Evolutionary conservation across 1,140 invertebrate species (phyloP).

Genomic region (Aphaenogaster ashmeadi): DNA sequence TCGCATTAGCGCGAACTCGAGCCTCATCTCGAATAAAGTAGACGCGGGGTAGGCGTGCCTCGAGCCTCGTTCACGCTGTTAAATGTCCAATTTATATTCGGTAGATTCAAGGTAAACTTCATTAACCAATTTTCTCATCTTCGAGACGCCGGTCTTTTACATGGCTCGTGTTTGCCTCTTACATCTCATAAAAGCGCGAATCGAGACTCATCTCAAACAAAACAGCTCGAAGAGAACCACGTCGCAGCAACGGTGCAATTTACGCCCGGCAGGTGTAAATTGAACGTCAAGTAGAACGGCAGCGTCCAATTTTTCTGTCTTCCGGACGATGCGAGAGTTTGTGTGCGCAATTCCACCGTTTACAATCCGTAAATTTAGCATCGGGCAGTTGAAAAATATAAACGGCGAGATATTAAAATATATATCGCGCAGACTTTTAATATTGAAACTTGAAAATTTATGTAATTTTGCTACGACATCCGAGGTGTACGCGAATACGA

Average conservation of each 20-base stretch:
- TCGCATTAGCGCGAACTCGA: slow-evolving; percentile 42
- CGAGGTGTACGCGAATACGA: background rate
- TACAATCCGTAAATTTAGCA: slow-evolving; percentile 2
- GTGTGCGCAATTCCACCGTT: background rate
- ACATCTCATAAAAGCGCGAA: slow-evolving; percentile 31
- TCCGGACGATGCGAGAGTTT: slow-evolving; percentile 9
- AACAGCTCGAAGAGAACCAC: slow-evolving; percentile 10
- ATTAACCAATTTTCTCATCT: slow-evolving; percentile 47
- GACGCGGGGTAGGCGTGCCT: background rate
- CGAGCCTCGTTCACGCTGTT: slow-evolving; percentile 26
- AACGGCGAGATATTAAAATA: background rate
- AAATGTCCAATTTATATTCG: slow-evolving; percentile 56
- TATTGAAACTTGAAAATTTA: slow-evolving; percentile 5
- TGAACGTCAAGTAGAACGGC: slow-evolving; percentile 53
- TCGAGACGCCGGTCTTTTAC: slow-evolving; percentile 13
- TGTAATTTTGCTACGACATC: background rate
- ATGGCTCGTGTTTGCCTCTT: slow-evolving; percentile 34
- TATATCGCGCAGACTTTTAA: background rate
- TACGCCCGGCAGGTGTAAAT: slow-evolving; percentile 39
- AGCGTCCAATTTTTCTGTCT: slow-evolving; percentile 32
- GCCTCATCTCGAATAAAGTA: slow-evolving; percentile 17
- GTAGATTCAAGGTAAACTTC: slow-evolving; percentile 41
- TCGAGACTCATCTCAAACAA: slow-evolving; percentile 33
- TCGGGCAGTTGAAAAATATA: background rate
- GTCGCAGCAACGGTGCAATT: slow-evolving; percentile 39